These are phyloP conservation scores for Mus caroli DNA, from an alignment of 2,797 vertebrate species.

Conservation along the genomic window DNA sequence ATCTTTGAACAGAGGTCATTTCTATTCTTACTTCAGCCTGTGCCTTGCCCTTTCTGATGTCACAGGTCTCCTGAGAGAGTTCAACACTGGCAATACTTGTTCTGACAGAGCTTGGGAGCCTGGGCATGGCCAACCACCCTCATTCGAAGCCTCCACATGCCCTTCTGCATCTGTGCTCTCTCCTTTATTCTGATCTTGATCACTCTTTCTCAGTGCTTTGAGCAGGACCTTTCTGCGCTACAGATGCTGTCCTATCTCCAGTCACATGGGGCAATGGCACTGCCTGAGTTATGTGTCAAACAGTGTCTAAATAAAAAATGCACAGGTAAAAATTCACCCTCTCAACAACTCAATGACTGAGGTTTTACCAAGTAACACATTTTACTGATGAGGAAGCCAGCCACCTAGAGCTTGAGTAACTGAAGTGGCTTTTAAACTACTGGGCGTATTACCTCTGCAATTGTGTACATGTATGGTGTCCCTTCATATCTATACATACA, in stretches of 20 bases:
- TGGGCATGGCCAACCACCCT: rapidly evolving
- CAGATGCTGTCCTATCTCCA: not conserved
- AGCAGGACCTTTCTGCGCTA: not conserved
- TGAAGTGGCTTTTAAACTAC: not conserved
- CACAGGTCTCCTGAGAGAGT: not conserved
- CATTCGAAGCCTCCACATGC: not conserved
- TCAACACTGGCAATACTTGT: not conserved
- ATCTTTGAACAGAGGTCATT: conserved; percentile 50
- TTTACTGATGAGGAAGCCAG: not conserved
- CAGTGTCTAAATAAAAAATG: not conserved
- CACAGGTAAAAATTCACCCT: not conserved
- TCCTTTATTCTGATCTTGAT: not conserved
- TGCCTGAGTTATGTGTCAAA: not conserved
- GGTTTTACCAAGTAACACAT: not conserved
- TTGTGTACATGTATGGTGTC: not conserved
- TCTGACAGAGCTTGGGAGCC: not conserved
- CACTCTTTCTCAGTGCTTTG: not conserved
- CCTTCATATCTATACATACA: not conserved
- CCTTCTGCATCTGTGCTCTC: rapidly evolving
- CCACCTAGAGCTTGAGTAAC: not conserved
- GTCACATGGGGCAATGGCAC: not conserved
- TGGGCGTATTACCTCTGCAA: not conserved
- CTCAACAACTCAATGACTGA: not conserved
- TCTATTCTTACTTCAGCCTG: not conserved
- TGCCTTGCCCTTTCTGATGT: conserved; percentile 15